Evolutionary conservation across 2,797 vertebrate genomes (phyloP).

Genomic region (Psittacula echo): DNA sequence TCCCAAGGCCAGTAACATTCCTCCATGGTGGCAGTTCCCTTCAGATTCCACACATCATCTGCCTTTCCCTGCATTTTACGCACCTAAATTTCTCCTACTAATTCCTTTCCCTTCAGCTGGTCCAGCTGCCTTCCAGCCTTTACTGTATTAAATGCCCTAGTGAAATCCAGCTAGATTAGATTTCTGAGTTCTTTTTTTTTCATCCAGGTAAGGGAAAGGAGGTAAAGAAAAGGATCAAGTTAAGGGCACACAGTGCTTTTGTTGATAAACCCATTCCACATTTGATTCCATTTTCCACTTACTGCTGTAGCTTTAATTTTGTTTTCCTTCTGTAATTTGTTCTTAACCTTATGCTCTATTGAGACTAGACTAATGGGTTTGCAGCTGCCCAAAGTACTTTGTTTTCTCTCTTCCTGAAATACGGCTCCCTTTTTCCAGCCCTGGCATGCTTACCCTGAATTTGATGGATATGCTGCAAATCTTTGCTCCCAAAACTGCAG

Average conservation of each 20-base stretch:
- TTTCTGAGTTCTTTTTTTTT: neutral
- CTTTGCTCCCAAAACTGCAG: constrained; percentile 29
- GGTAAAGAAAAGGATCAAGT: constrained; percentile 42
- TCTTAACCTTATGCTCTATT: constrained; percentile 65
- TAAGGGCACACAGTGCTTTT: constrained; percentile 31
- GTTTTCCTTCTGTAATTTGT: constrained; percentile 64
- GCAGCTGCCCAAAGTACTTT: constrained; percentile 58
- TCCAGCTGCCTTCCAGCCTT: constrained; percentile 15
- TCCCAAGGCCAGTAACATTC: constrained; percentile 65
- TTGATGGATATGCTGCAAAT: constrained; percentile 61
- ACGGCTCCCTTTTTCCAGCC: constrained; percentile 44
- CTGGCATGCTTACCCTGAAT: constrained; percentile 33
- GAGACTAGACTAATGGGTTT: constrained; percentile 66
- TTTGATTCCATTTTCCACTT: constrained; percentile 58
- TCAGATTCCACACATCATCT: constrained; percentile 38
- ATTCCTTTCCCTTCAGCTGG: constrained; percentile 31
- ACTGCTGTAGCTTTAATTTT: constrained; percentile 61
- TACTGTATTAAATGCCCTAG: neutral
- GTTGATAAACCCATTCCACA: constrained; percentile 52
- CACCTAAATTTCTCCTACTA: constrained; percentile 3
- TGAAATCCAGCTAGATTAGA: constrained; percentile 30
- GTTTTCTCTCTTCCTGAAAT: constrained; percentile 63
- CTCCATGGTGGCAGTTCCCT: constrained; percentile 59
- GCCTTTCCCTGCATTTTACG: neutral
- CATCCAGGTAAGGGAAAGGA: constrained; percentile 30